These are phyloP conservation scores for Meiosimyza platycephala DNA, from an alignment of 2,888 invertebrate genomes.

Conservation along the genomic window DNA sequence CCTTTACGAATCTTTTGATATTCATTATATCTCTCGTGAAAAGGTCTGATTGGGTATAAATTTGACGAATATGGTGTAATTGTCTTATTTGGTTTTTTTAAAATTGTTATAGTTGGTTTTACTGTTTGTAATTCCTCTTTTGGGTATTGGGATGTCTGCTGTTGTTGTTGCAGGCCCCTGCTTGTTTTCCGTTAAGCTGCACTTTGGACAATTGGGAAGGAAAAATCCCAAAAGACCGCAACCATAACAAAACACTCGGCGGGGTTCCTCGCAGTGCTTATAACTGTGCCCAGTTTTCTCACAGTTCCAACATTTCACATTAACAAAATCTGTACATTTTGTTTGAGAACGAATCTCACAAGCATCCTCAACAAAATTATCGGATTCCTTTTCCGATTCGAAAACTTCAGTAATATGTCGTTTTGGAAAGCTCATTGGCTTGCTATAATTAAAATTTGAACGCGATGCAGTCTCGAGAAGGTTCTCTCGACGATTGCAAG, in stretches of 20 bases:
- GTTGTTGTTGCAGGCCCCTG: neutral
- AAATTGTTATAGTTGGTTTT: too few species aligned
- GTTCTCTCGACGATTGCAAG: slow-evolving; percentile 11
- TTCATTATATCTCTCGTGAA: too few species aligned
- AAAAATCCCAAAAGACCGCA: slow-evolving; percentile 3
- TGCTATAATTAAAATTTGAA: neutral
- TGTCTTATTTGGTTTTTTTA: too few species aligned
- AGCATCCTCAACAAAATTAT: neutral
- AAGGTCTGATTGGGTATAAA: too few species aligned
- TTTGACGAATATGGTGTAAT: too few species aligned
- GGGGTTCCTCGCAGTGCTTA: neutral
- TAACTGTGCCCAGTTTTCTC: slow-evolving; percentile 2
- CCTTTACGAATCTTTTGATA: neutral
- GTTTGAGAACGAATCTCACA: neutral
- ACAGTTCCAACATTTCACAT: slow-evolving; percentile 22
- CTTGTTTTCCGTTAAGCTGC: neutral
- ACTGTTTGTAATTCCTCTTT: too few species aligned
- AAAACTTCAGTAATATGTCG: neutral
- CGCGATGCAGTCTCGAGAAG: neutral
- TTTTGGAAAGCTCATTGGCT: neutral
- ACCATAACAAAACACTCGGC: slow-evolving; percentile 16
- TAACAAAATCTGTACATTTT: neutral
- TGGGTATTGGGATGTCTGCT: neutral
- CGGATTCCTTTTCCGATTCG: neutral
- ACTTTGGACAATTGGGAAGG: slow-evolving; percentile 1